Evolutionary conservation across 2,888 invertebrate genomes (phyloP).

Genomic region (Rotaria socialis): DNA sequence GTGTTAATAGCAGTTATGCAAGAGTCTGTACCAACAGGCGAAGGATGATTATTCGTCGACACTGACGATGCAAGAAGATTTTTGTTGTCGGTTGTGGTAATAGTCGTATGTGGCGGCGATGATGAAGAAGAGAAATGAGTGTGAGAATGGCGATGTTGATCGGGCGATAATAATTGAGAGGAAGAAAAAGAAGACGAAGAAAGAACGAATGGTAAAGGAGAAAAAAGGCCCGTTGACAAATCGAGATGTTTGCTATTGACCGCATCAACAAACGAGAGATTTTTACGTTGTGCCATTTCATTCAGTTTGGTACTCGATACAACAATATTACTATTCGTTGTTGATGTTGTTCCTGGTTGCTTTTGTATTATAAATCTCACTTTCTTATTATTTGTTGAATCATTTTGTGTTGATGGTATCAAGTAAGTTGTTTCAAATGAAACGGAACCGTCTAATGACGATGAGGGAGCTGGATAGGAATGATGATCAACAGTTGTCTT

Average conservation of each 20-base stretch:
- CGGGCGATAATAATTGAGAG: not conserved
- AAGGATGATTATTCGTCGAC: conserved; percentile 12
- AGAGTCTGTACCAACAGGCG: not conserved
- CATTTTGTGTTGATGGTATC: not conserved
- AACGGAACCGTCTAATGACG: not conserved
- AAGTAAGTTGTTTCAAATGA: not conserved
- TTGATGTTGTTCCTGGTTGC: not conserved
- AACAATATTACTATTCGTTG: not conserved
- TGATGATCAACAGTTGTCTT: not conserved
- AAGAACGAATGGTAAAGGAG: conserved; percentile 30
- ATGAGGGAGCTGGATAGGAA: not conserved
- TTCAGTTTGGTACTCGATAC: not conserved
- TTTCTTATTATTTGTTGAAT: not conserved
- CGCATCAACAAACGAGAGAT: conserved; percentile 42
- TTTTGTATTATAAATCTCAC: not conserved
- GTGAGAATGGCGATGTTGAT: not conserved
- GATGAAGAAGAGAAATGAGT: conserved; percentile 21
- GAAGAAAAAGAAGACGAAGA: conserved; percentile 15
- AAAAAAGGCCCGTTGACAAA: conserved; percentile 40
- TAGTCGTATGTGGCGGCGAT: not conserved
- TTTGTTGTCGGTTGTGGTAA: not conserved
- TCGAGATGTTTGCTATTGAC: conserved; percentile 44
- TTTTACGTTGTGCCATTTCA: not conserved
- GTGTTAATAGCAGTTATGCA: not conserved
- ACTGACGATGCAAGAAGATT: not conserved